Evolutionary conservation across 2,797 vertebrate species (phyloP).

Genomic region (Pteronotus mesoamericanus): DNA sequence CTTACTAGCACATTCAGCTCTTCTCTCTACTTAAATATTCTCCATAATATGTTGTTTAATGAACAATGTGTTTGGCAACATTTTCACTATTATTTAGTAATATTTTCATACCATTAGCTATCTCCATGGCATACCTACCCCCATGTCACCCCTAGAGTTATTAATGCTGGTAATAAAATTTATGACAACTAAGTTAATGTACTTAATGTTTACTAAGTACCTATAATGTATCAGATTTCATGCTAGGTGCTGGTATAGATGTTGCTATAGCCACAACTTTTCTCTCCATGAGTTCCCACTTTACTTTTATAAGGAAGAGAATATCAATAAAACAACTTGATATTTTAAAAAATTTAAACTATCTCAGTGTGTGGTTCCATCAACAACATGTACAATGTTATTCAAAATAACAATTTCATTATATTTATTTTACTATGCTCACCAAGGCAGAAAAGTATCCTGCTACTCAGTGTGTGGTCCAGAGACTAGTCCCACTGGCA

Average conservation of each 20-base stretch:
- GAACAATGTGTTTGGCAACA: background rate
- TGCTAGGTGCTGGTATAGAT: background rate
- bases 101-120: background rate
- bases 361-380: slow-evolving; percentile 38
- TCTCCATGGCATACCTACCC: background rate
- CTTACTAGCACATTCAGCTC: background rate
- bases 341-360: slow-evolving; percentile 34
- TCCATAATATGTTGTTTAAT: background rate
- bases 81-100: slow-evolving; percentile 19
- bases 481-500: background rate
- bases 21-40: background rate
- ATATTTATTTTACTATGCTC: slow-evolving; percentile 34
- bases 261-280: background rate
- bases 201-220: background rate
- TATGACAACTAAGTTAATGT: background rate
- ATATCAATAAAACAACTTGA: slow-evolving; percentile 42
- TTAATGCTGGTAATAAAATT: background rate
- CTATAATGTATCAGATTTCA: background rate
- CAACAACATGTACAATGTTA: slow-evolving; percentile 31
- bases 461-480: slow-evolving; percentile 39
- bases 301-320: slow-evolving; percentile 22
- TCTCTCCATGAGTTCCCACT: background rate
- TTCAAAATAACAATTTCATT: slow-evolving; percentile 50
- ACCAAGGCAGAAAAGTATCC: slow-evolving; percentile 33
- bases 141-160: background rate